Base-by-base conservation (phyloP, 2,797 vertebrate species). In the Chiloscyllium punctatum region DNA sequence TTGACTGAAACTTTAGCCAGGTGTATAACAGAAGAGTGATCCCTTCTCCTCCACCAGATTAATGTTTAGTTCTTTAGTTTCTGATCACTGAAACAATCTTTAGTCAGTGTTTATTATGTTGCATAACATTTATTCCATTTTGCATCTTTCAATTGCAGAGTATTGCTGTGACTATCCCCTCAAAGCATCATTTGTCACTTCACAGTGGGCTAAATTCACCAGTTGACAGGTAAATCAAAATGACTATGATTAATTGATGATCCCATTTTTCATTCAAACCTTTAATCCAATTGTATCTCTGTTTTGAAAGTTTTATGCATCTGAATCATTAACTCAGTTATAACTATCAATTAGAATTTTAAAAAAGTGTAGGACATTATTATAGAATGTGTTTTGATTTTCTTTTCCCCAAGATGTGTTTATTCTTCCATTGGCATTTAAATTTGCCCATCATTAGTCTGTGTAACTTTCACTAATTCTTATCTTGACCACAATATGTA, bases 161-260 rank as follows among this genome's bases (percentile, higher is more conserved):
- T 27, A 95, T 95, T 33, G 94, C 94, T 51, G 94, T 95, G 30
- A 74, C 94, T 0, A 77, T 95, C 53, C 94, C 94, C 27, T 74
- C 69, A 30, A 95, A 95, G 30, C 71, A 77, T 15, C 71, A 95
- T 72, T 53, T 72, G 30, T 95, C 94, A 18, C 27, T 57, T 77
- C 69, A 77, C 94, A 53, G 94, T 74, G 94, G 94, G 30, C 42
- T 95, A 8, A 95, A 74, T 74, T 95, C 94, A 53, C 94, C 94
- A 95, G 71, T 7, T 77, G 94, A 95, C 48, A 95, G 94, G 94
- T 95, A 72, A 94, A 94, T 72, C 21, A 30, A 48, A 94, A 68
- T 33, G 37, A 33, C 42, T 30, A 57, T 62, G 57, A 68, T n/a
- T 68, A 57, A 30, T 30, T 13, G n/a, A 92, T 9, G 18, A 68